Base-by-base conservation (phyloP, 1,140 invertebrate species). In the Sogatella furcifera region DNA sequence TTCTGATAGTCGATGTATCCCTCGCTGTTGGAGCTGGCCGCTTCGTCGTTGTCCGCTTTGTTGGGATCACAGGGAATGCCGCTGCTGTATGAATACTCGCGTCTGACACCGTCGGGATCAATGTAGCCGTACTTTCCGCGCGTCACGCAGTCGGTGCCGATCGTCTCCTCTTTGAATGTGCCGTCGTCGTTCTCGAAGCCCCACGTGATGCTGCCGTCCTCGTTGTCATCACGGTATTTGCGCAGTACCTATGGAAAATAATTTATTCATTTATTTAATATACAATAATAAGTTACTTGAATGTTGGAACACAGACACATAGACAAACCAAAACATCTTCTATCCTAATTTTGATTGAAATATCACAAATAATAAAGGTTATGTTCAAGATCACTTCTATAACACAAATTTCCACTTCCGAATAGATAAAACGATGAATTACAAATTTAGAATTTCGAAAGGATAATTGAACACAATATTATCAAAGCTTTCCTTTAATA, bases 161-260 rank as follows among this genome's bases (percentile, higher is more conserved):
- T 88, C 6, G 82, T 80, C 72, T 91, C 89, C 69, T 91, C 88
- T 69, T 91, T 91, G 70, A 84, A 88, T 2, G 79, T 79, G 13
- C 85, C 85, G 67, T 88, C 85, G 60, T 90, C 88, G 69, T 90
- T 90, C 75, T 90, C 88, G 68, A 86, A 90, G 53, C 89, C 89
- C 88, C 88, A 91, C 0, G 85, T 87, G 59, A 90, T 90, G 62
- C 84, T 88, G 6, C 89, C 89, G 65, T 90, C 89, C 42, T 81
- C 76, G 66, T 89, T 89, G 67, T 89, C 88, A 55, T 88, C 85
- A 49, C 86, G 80, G 73, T 84, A 91, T 53, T 76, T 66, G n/a
- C 71, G 69, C 21, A 78, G 70, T 1, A 76, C 76, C 74, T 77
- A 60, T 28, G 2, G 24, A 28, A 28, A 28, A 2, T 4, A 28